Base-by-base conservation (phyloP, 2,797 vertebrate genomes). In the Hypotaenidia philippensis region DNA sequence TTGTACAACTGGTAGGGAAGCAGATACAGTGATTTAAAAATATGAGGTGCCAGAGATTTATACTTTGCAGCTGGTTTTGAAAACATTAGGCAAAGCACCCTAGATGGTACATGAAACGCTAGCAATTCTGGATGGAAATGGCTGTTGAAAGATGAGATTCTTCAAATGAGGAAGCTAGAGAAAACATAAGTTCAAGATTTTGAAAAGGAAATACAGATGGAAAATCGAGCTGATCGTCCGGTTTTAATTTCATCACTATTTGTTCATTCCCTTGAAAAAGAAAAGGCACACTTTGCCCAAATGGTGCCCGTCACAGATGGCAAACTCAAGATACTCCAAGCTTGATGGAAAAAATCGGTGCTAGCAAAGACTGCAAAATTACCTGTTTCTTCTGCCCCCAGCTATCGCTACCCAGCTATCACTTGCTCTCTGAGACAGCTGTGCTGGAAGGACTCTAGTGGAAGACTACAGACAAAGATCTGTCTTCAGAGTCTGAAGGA, bases 31-130 rank as follows among this genome's bases (percentile, higher is more conserved):
- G 86, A 96, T 94, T 95, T 87, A 88, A 96, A 97, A 96, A 96
- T 96, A 97, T 85, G 95, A 97, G 93, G 96, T 97, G 97, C 91
- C 81, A 90, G 93, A 95, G 89, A 96, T 95, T 96, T 96, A 97
- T 95, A 86, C 87, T 88, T 94, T 93, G 85, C 96, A 97, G 94
- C 94, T 96, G 96, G 85, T 88, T 94, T 93, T 90, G 83, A 95
- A 91, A 91, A 93, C 77, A 89, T 94, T 59, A 90, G 87, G 80
- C 83, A 95, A 96, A 90, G 90, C 90, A 95, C 89, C 64, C 87
- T 89, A 84, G 94, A 88, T 93, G 93, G 94, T 92, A 83, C 83
- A 94, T 90, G 92, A 95, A 96, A 95, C 85, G 72, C 93, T 29
- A 90, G 85, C 68, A 92, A 95, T 91, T 88, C 80, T 93, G 89